phyloP scores from a whole-genome alignment of 2,797 vertebrate genomes.

The Chelon labrosus region DNA sequence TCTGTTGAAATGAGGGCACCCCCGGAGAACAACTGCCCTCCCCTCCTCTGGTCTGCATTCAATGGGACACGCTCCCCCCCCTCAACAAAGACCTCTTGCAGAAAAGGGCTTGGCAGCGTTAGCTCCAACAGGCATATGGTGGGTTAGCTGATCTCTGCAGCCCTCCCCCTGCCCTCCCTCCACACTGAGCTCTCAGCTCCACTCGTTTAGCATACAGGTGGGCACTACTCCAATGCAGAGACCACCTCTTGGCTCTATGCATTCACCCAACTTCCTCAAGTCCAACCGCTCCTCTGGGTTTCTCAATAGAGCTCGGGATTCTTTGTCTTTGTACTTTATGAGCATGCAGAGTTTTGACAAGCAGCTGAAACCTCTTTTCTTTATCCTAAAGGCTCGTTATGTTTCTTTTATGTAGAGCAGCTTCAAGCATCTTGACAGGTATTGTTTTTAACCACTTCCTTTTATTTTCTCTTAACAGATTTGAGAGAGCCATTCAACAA shows the following conservation, averaged over 20 bases:
- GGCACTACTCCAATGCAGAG: conserved; percentile 64
- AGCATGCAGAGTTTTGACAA: conserved; percentile 2
- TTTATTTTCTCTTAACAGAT: conserved; percentile 72
- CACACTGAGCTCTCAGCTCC: conserved; percentile 20
- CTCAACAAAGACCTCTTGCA: conserved; percentile 76
- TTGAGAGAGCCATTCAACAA: conserved; percentile 83
- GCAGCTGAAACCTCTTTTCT: conserved; percentile 1
- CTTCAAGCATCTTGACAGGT: not conserved
- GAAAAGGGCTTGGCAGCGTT: conserved; percentile 64
- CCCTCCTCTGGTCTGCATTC: conserved; percentile 59
- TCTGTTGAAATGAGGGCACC: conserved; percentile 71
- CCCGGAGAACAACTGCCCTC: conserved; percentile 57
- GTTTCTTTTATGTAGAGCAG: not conserved
- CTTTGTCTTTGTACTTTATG: conserved; percentile 42
- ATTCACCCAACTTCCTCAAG: conserved; percentile 48
- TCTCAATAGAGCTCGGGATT: conserved; percentile 32
- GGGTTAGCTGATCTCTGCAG: conserved; percentile 66
- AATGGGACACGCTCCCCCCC: conserved; percentile 80
- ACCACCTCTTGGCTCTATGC: conserved; percentile 37
- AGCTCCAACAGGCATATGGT: conserved; percentile 83
- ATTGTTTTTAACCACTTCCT: not conserved
- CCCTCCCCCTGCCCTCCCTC: conserved; percentile 14
- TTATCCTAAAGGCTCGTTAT: not conserved
- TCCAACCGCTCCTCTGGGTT: conserved; percentile 41
- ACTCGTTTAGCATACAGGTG: conserved; percentile 93